Conservation (phyloP, 2,888 invertebrate species). For the Drosophila macrospina region DNA sequence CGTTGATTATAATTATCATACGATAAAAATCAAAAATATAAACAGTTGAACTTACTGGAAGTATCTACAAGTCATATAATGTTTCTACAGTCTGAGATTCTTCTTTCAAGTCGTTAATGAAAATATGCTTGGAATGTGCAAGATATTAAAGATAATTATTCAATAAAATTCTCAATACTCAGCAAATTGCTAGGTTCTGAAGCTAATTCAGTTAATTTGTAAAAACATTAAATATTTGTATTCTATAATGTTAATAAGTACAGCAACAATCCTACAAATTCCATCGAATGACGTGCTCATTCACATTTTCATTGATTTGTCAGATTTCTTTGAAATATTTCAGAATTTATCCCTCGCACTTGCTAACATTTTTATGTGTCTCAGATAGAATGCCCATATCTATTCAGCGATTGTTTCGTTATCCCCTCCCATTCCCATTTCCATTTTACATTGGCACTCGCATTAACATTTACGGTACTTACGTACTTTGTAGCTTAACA, state of each 20-base stretch:
- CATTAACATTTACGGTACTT: slow-evolving; percentile 48
- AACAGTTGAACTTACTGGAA: neutral
- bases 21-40: slow-evolving; percentile 11
- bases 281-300: no score
- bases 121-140: neutral
- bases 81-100: neutral
- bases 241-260: no score
- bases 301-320: neutral
- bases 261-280: no score
- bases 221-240: no score
- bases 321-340: neutral
- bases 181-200: no score
- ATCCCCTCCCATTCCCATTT: neutral
- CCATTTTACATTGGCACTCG: slow-evolving; percentile 4
- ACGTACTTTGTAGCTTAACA: slow-evolving; percentile 39
- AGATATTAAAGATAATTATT: slow-evolving; percentile 2
- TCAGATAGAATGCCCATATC: neutral
- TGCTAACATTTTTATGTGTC: no score
- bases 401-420: neutral
- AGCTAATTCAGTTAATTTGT: no score
- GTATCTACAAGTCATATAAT: slow-evolving; percentile 1
- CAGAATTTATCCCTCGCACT: no score
- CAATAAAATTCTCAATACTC: neutral
- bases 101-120: neutral
- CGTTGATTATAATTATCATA: slow-evolving; percentile 13